These are phyloP conservation scores for Dioctria rufipes DNA, from an alignment of 2,888 invertebrate species.

Conservation along the genomic window DNA sequence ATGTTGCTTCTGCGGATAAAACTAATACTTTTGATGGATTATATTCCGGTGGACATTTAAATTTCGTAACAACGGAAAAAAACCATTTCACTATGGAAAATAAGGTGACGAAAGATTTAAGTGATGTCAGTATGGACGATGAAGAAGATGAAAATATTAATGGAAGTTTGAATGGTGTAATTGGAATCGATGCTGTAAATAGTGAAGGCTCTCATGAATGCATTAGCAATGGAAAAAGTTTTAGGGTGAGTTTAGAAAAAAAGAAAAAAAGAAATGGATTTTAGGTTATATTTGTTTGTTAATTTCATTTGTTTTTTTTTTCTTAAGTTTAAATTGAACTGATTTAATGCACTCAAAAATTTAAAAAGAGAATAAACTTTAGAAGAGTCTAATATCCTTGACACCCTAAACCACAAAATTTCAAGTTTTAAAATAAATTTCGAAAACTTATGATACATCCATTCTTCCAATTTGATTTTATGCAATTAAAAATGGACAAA, in stretches of 20 bases:
- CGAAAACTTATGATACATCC: too few species aligned
- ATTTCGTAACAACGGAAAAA: conserved; percentile 64
- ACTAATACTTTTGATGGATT: neutral
- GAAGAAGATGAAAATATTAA: conserved; percentile 73
- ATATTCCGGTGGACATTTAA: conserved; percentile 55
- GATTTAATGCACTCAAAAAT: too few species aligned
- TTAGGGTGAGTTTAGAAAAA: conserved; percentile 71
- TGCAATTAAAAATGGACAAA: too few species aligned
- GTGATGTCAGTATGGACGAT: conserved; percentile 83
- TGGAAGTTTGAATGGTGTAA: conserved; percentile 60
- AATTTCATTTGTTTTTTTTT: too few species aligned
- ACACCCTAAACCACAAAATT: too few species aligned
- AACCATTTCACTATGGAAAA: conserved; percentile 46
- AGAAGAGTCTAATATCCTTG: too few species aligned
- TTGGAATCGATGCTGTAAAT: neutral
- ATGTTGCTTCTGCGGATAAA: neutral
- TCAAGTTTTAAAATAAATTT: too few species aligned
- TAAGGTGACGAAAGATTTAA: conserved; percentile 74
- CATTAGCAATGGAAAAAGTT: conserved; percentile 72
- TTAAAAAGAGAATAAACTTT: too few species aligned
- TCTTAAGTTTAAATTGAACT: too few species aligned
- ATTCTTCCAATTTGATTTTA: too few species aligned
- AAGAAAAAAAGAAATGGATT: conserved; percentile 9
- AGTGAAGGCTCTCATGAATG: conserved; percentile 66
- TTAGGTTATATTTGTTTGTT: neutral